phyloP scores from a whole-genome alignment of 2,113 vertebrate species.

The Notarius quadriscutis region DNA sequence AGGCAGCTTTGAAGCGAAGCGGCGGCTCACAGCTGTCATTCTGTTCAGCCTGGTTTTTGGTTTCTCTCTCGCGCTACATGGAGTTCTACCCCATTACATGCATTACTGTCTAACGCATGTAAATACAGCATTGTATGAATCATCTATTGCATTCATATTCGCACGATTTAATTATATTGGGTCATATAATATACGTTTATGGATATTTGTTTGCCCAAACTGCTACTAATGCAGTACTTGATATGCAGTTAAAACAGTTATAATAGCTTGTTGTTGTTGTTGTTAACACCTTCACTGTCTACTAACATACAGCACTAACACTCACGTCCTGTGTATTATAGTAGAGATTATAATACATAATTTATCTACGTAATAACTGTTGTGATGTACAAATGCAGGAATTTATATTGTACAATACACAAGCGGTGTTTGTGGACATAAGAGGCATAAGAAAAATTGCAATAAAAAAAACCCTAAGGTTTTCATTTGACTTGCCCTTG shows the following conservation, averaged over 20 bases:
- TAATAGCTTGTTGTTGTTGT: not conserved
- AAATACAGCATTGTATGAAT: not conserved
- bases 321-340: not conserved
- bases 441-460: no score
- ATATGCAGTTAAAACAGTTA: not conserved
- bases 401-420: not conserved
- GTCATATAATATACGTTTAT: not conserved
- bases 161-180: not conserved
- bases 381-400: not conserved
- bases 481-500: no score
- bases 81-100: not conserved
- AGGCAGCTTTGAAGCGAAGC: conserved; percentile 41
- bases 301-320: not conserved
- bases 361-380: no score
- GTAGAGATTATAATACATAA: no score
- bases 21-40: conserved; percentile 28
- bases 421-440: no score
- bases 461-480: no score
- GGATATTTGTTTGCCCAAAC: not conserved
- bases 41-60: conserved; percentile 37
- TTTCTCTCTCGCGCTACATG: not conserved
- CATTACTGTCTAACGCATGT: not conserved
- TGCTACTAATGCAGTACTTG: not conserved
- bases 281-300: not conserved
- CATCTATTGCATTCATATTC: not conserved